These are phyloP conservation scores for Synanthedon myopaeformis DNA, from an alignment of 2,888 invertebrate genomes.

Conservation along the genomic window DNA sequence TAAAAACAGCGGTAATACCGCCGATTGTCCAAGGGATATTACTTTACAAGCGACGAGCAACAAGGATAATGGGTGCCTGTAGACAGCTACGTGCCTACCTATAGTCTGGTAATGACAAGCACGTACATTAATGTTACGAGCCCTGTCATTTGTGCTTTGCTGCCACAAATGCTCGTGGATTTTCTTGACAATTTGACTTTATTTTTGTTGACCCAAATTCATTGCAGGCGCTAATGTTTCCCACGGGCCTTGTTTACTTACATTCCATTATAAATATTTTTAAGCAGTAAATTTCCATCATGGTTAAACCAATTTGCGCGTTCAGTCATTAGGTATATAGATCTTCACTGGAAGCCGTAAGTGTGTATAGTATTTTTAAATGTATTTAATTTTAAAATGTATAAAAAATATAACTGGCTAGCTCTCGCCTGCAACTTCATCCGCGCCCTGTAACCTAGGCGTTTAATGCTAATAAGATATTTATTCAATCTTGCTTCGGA, in stretches of 20 bases:
- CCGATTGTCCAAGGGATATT: not conserved
- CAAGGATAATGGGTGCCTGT: slow-evolving; percentile 21
- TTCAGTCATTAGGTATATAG: no score
- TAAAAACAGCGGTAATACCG: not conserved
- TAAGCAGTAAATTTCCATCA: not conserved
- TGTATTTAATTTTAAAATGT: no score
- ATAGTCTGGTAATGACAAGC: not conserved
- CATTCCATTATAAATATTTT: not conserved
- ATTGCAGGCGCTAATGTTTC: slow-evolving; percentile 4
- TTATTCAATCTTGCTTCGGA: no score
- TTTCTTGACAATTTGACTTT: slow-evolving; percentile 7
- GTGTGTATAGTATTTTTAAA: no score
- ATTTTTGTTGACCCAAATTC: slow-evolving; percentile 7
- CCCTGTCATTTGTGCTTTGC: slow-evolving; percentile 15
- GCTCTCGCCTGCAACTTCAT: no score
- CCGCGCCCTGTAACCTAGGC: no score
- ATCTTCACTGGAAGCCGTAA: no score
- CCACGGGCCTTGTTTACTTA: not conserved
- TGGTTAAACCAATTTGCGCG: not conserved
- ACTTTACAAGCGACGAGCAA: slow-evolving; percentile 17
- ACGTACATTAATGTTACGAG: slow-evolving; percentile 31
- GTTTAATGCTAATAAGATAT: no score
- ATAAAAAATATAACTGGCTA: no score
- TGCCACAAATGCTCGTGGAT: slow-evolving; percentile 16
- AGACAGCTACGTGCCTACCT: slow-evolving; percentile 12